phyloP scores from a whole-genome alignment of 1,140 invertebrate species.

The Euschistus heros region DNA sequence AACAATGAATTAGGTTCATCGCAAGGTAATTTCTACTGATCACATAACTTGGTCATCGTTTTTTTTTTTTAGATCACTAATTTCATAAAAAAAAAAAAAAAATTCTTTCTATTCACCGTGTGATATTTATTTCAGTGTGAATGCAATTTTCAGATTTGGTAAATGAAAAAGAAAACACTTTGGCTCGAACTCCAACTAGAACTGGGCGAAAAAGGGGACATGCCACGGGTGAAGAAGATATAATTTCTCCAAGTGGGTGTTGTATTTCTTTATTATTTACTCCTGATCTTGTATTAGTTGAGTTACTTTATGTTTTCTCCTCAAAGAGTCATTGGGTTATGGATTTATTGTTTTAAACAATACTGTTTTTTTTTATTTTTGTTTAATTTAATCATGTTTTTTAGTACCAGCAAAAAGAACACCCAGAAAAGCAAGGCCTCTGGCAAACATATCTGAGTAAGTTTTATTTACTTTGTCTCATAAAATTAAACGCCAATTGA shows the following conservation, averaged over 20 bases:
- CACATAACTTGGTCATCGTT: too few relatives aligned
- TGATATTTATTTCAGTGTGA: neutral
- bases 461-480: neutral
- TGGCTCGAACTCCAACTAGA: constrained; percentile 28
- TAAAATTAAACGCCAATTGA: too few relatives aligned
- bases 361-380: constrained; percentile 24
- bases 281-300: neutral
- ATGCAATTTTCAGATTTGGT: constrained; percentile 19
- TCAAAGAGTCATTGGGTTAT: too few relatives aligned
- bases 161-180: constrained; percentile 31
- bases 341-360: neutral
- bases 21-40: neutral
- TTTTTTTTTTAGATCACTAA: too few relatives aligned
- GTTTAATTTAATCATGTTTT: constrained; percentile 25
- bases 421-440: constrained; percentile 17
- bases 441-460: neutral
- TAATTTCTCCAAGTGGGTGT: constrained; percentile 38
- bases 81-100: too few relatives aligned
- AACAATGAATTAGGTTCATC: neutral
- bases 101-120: too few relatives aligned
- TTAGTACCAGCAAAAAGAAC: constrained; percentile 25
- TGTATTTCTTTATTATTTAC: neutral
- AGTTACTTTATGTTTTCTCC: too few relatives aligned
- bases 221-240: constrained; percentile 36
- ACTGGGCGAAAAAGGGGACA: constrained; percentile 36